A percentile compares a stretch with the other conserved stretches of the same genome.
Evolutionary conservation across 1,140 invertebrate genomes (phyloP).

Genomic region (Pararge aegeria): DNA sequence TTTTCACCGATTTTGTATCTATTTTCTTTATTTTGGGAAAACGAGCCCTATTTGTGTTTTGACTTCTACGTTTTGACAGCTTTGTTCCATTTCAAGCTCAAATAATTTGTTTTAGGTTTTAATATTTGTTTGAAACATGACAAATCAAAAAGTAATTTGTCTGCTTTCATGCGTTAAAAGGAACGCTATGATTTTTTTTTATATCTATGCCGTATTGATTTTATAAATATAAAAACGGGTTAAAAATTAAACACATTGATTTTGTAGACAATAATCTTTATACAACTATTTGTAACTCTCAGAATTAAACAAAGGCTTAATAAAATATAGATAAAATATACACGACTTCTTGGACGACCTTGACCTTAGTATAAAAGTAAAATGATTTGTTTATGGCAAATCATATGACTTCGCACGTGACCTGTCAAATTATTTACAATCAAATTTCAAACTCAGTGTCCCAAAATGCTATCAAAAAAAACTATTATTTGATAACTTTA

Average conservation of each 20-base stretch:
- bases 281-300: too few relatives aligned
- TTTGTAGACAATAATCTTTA: background rate
- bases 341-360: conserved; percentile 32
- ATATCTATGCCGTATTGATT: conserved; percentile 6
- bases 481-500: conserved; percentile 29
- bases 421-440: conserved; percentile 61
- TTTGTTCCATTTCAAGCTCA: background rate
- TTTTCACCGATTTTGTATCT: background rate
- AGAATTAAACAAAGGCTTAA: too few relatives aligned
- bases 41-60: background rate
- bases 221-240: background rate
- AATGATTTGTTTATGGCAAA: conserved; percentile 58
- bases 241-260: background rate
- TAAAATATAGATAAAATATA: background rate
- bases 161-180: background rate
- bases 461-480: conserved; percentile 33
- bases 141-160: background rate
- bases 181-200: background rate
- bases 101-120: background rate
- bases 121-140: too few relatives aligned
- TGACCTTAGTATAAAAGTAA: conserved; percentile 47
- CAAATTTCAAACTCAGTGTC: conserved; percentile 37
- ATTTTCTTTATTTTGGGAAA: background rate
- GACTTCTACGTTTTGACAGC: background rate
- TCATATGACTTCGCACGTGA: conserved; percentile 75